A percentile compares a stretch with the other conserved stretches of the same genome.
phyloP scores from a whole-genome alignment of 1,140 invertebrate genomes.

The Chironomus tepperi region DNA sequence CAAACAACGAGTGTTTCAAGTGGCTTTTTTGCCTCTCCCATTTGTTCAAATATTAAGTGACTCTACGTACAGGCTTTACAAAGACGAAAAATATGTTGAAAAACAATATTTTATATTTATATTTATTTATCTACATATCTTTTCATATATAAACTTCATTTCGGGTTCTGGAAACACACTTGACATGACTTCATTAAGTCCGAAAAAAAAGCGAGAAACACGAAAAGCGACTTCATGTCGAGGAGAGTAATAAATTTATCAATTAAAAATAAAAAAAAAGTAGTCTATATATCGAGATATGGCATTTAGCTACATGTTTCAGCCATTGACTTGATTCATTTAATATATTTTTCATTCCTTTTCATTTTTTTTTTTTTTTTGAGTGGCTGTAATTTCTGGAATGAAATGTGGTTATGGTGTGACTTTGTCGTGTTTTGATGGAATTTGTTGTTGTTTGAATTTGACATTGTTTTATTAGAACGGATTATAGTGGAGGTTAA shows the following conservation, averaged over 20 bases:
- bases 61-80: neutral
- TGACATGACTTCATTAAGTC: conserved; percentile 16
- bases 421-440: no score
- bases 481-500: no score
- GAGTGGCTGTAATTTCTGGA: no score
- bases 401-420: no score
- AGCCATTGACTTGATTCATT: no score
- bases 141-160: neutral
- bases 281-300: conserved; percentile 3
- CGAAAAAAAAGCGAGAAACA: conserved; percentile 2
- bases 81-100: neutral
- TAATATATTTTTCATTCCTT: no score
- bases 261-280: conserved; percentile 18
- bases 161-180: neutral
- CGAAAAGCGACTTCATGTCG: conserved; percentile 1
- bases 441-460: no score
- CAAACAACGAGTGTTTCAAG: neutral
- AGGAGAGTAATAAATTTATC: conserved; percentile 11
- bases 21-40: neutral
- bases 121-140: neutral
- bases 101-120: no score
- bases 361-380: no score
- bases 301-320: no score
- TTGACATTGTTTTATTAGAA: no score
- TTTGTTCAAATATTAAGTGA: neutral